phyloP scores from a whole-genome alignment of 2,113 vertebrate species.

The Chelonoidis abingdonii region DNA sequence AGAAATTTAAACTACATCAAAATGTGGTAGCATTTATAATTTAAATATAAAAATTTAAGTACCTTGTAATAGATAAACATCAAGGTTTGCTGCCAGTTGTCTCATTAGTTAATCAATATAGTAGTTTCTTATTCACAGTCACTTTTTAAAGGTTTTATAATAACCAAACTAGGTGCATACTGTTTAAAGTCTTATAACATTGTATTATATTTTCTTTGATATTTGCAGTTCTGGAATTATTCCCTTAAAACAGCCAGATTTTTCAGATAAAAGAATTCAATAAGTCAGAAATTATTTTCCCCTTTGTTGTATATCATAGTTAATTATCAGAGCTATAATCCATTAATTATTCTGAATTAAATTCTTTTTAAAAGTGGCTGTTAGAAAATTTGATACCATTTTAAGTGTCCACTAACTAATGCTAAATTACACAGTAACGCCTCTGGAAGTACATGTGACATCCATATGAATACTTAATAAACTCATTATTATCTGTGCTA shows the following conservation, averaged over 20 bases:
- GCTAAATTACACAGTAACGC: not conserved
- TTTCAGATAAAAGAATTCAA: slow-evolving; percentile 1
- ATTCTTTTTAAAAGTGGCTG: slow-evolving; percentile 32
- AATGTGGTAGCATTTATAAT: not conserved
- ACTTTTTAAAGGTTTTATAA: not conserved
- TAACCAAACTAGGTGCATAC: not conserved
- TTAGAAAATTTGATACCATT: slow-evolving; percentile 45
- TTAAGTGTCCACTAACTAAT: slow-evolving; percentile 31
- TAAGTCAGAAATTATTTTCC: slow-evolving; percentile 25
- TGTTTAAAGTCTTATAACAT: not conserved
- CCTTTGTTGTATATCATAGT: not conserved
- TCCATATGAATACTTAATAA: not conserved
- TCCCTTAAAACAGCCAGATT: slow-evolving; percentile 5
- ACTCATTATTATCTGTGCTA: not conserved
- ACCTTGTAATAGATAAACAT: not conserved
- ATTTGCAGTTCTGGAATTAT: not conserved
- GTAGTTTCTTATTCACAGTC: not conserved
- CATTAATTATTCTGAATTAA: slow-evolving; percentile 38
- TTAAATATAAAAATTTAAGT: not conserved
- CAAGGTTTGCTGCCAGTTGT: not conserved
- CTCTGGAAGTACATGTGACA: not conserved
- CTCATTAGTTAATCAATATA: not conserved
- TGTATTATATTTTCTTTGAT: not conserved
- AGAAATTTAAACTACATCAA: not conserved
- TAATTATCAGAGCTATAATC: not conserved